Evolutionary conservation across 2,888 invertebrate species (phyloP).

Genomic region (Hemaris fuciformis): DNA sequence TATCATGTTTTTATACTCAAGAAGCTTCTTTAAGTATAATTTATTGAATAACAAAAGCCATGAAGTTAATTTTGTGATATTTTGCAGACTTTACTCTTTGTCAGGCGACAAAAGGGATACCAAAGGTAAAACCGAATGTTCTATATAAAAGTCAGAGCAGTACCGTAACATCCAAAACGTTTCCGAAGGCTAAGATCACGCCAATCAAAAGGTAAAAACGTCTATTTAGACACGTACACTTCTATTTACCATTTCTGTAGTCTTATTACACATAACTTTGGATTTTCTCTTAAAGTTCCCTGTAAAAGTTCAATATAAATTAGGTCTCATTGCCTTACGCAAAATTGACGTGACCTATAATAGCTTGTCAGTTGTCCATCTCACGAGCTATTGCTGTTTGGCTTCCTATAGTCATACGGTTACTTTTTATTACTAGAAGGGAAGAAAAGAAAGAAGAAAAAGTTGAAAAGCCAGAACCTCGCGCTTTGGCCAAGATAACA

Average conservation of each 20-base stretch:
- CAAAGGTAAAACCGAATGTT: background rate
- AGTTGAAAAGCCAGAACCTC: background rate
- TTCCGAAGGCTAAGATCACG: slow-evolving; percentile 16
- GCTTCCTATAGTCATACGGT: too few species aligned
- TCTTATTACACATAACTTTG: background rate
- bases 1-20: background rate
- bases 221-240: too few species aligned
- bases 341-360: too few species aligned
- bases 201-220: slow-evolving; percentile 2
- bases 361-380: too few species aligned
- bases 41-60: too few species aligned
- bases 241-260: background rate
- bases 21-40: too few species aligned
- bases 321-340: too few species aligned
- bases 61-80: background rate
- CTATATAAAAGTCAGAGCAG: background rate
- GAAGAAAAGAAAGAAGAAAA: background rate
- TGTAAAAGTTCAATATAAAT: too few species aligned
- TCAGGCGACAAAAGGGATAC: background rate
- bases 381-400: too few species aligned
- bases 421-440: too few species aligned
- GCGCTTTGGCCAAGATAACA: background rate
- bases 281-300: background rate
- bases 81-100: background rate
- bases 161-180: background rate